These are phyloP conservation scores for Amblyjoppa proteus DNA, from an alignment of 2,888 invertebrate genomes.

Conservation along the genomic window DNA sequence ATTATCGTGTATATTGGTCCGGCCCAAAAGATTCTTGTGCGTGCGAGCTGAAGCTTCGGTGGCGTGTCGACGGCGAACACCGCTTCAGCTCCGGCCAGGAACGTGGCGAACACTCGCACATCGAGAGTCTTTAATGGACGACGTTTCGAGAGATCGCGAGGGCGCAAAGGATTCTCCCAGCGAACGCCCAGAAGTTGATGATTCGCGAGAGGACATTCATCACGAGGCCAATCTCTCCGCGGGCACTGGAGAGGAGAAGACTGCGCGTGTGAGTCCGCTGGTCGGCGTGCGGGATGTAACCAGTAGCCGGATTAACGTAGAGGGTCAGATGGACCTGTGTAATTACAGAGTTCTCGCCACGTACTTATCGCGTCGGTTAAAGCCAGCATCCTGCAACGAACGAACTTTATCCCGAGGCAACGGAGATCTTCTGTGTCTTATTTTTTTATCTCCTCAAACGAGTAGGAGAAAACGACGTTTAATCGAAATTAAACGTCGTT, in stretches of 20 bases:
- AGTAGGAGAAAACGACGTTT: background rate
- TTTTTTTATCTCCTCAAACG: background rate
- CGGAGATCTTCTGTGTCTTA: background rate
- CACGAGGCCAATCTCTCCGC: slow-evolving; percentile 53
- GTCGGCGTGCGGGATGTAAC: slow-evolving; percentile 45
- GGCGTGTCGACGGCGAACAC: slow-evolving; percentile 45
- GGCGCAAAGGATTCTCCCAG: slow-evolving; percentile 55
- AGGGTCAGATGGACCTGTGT: slow-evolving; percentile 58
- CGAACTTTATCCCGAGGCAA: slow-evolving; percentile 14
- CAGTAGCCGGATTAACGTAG: slow-evolving; percentile 66
- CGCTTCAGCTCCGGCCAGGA: slow-evolving; percentile 25
- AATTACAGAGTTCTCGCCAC: slow-evolving; percentile 71
- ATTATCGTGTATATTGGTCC: background rate
- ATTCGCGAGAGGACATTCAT: slow-evolving; percentile 68
- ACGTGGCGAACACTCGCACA: slow-evolving; percentile 51
- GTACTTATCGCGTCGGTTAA: slow-evolving; percentile 24
- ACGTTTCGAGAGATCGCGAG: slow-evolving; percentile 43
- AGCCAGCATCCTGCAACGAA: slow-evolving; percentile 16
- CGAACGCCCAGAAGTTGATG: slow-evolving; percentile 62
- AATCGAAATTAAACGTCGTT: background rate
- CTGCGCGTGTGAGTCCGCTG: slow-evolving; percentile 6
- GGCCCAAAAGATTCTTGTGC: slow-evolving; percentile 31
- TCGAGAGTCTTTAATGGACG: slow-evolving; percentile 52
- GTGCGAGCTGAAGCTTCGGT: slow-evolving; percentile 33
- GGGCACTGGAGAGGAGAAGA: background rate